Evolutionary conservation across 92 coral and sea anemone genomes (phyloP).

Genomic region (Phymanthus crucifer): DNA sequence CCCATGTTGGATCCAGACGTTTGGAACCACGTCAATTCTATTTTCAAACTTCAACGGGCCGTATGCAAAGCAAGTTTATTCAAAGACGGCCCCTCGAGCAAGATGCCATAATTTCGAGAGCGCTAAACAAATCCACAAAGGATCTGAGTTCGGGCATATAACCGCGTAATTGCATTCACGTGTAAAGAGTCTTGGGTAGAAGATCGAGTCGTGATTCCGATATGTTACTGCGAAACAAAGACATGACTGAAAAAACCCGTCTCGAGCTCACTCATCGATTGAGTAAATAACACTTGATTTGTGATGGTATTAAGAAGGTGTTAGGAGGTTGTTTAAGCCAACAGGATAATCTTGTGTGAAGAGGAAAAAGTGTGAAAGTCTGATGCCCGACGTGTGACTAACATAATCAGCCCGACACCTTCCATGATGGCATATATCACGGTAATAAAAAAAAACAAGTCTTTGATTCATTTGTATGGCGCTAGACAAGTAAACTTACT

Average conservation of each 20-base stretch:
- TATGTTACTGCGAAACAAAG: background rate
- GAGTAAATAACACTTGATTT: background rate
- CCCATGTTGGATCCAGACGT: background rate
- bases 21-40: background rate
- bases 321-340: too few relatives aligned
- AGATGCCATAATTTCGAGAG: background rate
- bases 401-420: background rate
- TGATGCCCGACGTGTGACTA: background rate
- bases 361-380: background rate
- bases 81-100: background rate
- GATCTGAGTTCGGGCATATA: background rate
- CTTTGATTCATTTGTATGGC: background rate
- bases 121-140: background rate
- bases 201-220: background rate
- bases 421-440: background rate
- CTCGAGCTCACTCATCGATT: background rate
- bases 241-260: background rate
- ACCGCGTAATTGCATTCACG: background rate
- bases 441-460: background rate
- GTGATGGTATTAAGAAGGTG: too few relatives aligned
- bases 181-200: background rate
- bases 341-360: too few relatives aligned
- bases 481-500: background rate
- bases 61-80: background rate
- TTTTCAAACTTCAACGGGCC: background rate